A percentile compares a stretch with the other conserved stretches of the same genome.
phyloP scores from a whole-genome alignment of 1,140 invertebrate species.

The Acyrthosiphon pisum region DNA sequence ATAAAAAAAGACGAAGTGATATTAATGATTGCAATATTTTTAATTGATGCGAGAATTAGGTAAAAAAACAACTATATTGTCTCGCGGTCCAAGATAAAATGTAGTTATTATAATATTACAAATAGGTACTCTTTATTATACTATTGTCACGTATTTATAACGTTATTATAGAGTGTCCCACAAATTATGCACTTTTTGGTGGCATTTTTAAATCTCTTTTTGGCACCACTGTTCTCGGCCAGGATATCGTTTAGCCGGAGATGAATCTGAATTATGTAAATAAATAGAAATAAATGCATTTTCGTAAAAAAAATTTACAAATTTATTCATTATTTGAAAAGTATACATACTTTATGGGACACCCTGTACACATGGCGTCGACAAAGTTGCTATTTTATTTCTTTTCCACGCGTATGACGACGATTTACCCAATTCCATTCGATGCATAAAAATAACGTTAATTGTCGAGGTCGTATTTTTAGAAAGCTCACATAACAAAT shows the following conservation, averaged over 20 bases:
- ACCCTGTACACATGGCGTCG: neutral
- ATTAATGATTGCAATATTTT: neutral
- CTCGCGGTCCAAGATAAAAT: neutral
- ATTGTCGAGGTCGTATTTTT: constrained; percentile 26
- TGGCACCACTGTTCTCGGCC: too few relatives aligned
- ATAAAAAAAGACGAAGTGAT: neutral
- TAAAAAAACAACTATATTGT: neutral
- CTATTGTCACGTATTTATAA: too few relatives aligned
- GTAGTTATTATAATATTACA: neutral
- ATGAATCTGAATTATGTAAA: too few relatives aligned
- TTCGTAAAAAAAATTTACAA: too few relatives aligned
- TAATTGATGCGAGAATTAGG: neutral
- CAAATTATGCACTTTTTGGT: too few relatives aligned
- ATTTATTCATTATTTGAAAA: too few relatives aligned
- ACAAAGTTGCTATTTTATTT: neutral
- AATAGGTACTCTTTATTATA: neutral
- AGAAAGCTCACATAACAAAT: neutral
- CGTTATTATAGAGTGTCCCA: too few relatives aligned
- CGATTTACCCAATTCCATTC: neutral
- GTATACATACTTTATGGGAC: too few relatives aligned
- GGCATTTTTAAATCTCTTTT: too few relatives aligned
- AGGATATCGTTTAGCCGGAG: too few relatives aligned
- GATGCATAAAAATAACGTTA: neutral
- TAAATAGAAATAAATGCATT: too few relatives aligned
- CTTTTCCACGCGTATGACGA: neutral